Base-by-base conservation (phyloP, 92 coral and sea anemone species). In the Parazoanthus swiftii region DNA sequence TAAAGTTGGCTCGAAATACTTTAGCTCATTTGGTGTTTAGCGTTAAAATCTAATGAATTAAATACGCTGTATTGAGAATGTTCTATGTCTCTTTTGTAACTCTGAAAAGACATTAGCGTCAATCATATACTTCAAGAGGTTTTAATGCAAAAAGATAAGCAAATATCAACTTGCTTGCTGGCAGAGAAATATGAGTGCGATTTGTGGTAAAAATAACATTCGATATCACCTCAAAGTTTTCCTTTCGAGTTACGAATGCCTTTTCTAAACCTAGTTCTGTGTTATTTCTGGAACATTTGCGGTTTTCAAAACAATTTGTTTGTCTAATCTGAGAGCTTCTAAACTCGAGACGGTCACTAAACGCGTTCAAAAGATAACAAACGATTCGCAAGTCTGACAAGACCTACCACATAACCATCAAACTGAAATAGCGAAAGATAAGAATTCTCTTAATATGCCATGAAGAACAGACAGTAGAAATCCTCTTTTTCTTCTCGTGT, bases 361-460 rank as follows among this genome's bases (percentile, higher is more conserved):
- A 5, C 14, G 46, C 71, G 44, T 58, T 81, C 59, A 82, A 82
- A 68, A 66, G 86, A 82, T 82, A 82, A 82, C 72, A 70, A 54
- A 20, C 10, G n/a, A 65, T 65, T 38, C 59, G 21, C 29, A 26
- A 26, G 56, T 50, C n/a, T 46, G 15, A 50, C 43, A 36, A 11
- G 50, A 81, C 74, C 85, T 33, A 84, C 87, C 79, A 48, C 86
- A 7, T 63, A 63, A 63, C 66, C 21, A 33, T 74, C 25, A 42
- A 82, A 59, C 85, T 21, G 50, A 66, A 23, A n/a, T 4, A 67
- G 42, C 38, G 85, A 63, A 81, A 38, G 68, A 51, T 63, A 81
- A 44, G 46, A 43, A 13, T 0, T 11, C 20, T 51, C 50, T 29
- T 25, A 21, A n/a, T 29, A 0, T 16, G 46, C 72, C 85, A 80